These are phyloP conservation scores for Melanargia galathea DNA, from an alignment of 2,888 invertebrate species.

Conservation along the genomic window DNA sequence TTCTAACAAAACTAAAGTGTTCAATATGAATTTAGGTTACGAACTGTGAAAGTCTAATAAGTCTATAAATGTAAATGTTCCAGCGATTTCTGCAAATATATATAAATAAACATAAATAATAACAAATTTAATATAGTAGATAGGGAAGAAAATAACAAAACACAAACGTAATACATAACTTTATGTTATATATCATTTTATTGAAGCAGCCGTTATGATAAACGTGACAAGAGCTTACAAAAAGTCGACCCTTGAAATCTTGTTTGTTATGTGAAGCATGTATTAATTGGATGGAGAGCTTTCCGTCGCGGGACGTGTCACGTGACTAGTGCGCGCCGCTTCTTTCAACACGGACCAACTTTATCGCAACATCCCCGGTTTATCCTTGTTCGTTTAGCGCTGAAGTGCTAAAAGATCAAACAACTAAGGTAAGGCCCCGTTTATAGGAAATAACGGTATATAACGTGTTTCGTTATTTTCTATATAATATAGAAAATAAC, in stretches of 20 bases:
- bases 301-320: constrained; percentile 24
- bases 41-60: too few relatives aligned
- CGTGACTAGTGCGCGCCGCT: constrained; percentile 32
- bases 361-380: background rate
- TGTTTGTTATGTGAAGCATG: constrained; percentile 35
- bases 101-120: too few relatives aligned
- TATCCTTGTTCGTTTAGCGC: background rate
- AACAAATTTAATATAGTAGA: too few relatives aligned
- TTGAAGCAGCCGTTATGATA: background rate
- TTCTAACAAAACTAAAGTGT: too few relatives aligned
- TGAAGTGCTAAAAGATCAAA: background rate
- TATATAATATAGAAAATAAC: too few relatives aligned
- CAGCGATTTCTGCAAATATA: too few relatives aligned
- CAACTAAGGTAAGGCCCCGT: background rate
- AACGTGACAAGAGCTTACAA: constrained; percentile 22
- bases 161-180: too few relatives aligned
- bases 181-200: too few relatives aligned
- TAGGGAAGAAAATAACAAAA: too few relatives aligned
- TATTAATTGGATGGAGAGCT: constrained; percentile 38
- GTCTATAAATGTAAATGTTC: too few relatives aligned
- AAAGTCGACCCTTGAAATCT: constrained; percentile 29
- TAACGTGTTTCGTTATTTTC: too few relatives aligned
- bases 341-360: background rate
- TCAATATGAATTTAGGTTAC: too few relatives aligned
- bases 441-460: background rate